A percentile compares a stretch with the other conserved stretches of the same genome.
These are phyloP conservation scores for Oxyteleia sp. DNA, from an alignment of 2,888 invertebrate genomes.

Conservation along the genomic window DNA sequence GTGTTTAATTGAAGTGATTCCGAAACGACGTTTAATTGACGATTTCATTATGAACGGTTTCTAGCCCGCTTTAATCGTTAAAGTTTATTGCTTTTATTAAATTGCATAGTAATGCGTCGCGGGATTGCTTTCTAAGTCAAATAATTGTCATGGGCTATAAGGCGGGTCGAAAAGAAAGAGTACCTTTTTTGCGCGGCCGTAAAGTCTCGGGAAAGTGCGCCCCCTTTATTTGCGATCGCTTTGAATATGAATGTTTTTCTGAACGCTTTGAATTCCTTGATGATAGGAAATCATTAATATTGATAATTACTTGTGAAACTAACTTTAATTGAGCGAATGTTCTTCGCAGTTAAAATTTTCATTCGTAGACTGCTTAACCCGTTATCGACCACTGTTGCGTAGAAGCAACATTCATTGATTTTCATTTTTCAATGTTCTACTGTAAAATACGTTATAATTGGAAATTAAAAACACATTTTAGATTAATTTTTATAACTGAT, in stretches of 20 bases:
- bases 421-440: too few species aligned
- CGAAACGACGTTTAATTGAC: constrained; percentile 8
- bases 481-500: too few species aligned
- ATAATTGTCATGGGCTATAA: constrained; percentile 35
- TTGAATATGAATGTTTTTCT: neutral
- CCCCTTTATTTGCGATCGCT: neutral
- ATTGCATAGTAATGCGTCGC: too few species aligned
- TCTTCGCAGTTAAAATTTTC: too few species aligned
- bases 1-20: neutral
- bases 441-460: too few species aligned
- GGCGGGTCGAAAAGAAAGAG: too few species aligned
- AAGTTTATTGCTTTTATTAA: too few species aligned
- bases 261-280: neutral
- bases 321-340: constrained; percentile 14
- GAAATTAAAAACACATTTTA: too few species aligned
- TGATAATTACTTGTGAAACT: constrained; percentile 35
- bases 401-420: too few species aligned
- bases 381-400: too few species aligned
- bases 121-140: constrained; percentile 38
- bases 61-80: constrained; percentile 24
- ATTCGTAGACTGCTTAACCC: too few species aligned
- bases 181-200: constrained; percentile 1
- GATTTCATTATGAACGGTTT: constrained; percentile 39
- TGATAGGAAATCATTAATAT: constrained; percentile 29
- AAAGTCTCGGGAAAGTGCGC: constrained; percentile 27